Evolutionary conservation across 2,888 invertebrate genomes (phyloP).

Genomic region (Macrosiphum euphorbiae): DNA sequence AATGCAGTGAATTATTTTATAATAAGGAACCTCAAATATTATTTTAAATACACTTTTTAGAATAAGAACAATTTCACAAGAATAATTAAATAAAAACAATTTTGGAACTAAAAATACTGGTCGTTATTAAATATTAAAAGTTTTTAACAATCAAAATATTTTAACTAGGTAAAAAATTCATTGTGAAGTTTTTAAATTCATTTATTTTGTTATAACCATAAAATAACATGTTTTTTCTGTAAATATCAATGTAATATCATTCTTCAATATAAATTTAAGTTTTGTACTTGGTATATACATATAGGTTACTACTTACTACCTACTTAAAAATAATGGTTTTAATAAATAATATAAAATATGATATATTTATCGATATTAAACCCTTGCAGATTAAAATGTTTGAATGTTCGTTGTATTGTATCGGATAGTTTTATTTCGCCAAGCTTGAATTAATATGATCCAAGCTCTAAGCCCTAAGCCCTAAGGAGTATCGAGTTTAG

Average conservation of each 20-base stretch:
- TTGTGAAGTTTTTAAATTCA: background rate
- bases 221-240: background rate
- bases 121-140: background rate
- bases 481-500: too few relatives aligned
- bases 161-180: background rate
- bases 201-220: background rate
- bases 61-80: background rate
- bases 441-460: background rate
- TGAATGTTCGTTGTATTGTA: background rate
- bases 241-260: background rate
- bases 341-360: background rate
- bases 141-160: background rate
- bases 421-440: background rate
- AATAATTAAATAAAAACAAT: background rate
- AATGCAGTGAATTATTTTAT: background rate
- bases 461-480: too few relatives aligned
- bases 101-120: background rate
- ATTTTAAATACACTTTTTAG: background rate
- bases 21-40: background rate
- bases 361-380: background rate
- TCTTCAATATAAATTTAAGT: background rate
- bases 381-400: background rate
- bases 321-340: background rate
- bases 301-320: too few relatives aligned
- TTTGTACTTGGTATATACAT: background rate